Evolutionary conservation across 1,140 invertebrate species (phyloP).

Genomic region (Planococcus citri): DNA sequence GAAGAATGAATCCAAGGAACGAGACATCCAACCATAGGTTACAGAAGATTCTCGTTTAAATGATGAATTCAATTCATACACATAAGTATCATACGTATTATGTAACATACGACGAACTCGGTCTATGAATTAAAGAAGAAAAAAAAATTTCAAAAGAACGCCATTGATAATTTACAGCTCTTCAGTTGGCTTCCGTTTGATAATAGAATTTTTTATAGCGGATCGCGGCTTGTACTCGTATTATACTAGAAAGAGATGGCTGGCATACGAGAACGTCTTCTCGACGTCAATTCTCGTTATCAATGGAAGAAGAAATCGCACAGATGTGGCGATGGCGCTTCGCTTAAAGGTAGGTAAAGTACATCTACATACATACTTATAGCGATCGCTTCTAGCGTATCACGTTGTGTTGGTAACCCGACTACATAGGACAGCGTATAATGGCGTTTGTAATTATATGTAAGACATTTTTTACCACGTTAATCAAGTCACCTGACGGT

Average conservation of each 20-base stretch:
- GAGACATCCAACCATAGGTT: too few relatives aligned
- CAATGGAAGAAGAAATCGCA: not conserved
- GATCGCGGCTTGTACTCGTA: too few relatives aligned
- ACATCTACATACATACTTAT: too few relatives aligned
- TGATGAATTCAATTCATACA: too few relatives aligned
- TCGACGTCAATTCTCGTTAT: not conserved
- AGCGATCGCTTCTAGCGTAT: not conserved
- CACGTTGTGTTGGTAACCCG: not conserved
- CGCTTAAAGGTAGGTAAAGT: not conserved
- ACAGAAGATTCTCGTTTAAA: too few relatives aligned
- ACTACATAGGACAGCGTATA: not conserved
- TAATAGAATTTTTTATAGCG: not conserved
- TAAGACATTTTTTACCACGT: not conserved
- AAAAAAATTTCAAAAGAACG: not conserved
- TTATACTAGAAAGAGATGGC: too few relatives aligned
- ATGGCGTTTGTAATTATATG: conserved; percentile 3
- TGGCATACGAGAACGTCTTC: not conserved
- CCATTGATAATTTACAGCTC: not conserved
- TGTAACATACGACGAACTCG: too few relatives aligned
- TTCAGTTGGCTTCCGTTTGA: not conserved
- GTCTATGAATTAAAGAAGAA: not conserved
- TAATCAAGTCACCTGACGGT: not conserved
- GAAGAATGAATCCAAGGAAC: too few relatives aligned
- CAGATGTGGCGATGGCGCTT: not conserved
- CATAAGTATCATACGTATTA: too few relatives aligned